Base-by-base conservation (phyloP, 2,888 invertebrate genomes). In the Piscicola geometra region DNA sequence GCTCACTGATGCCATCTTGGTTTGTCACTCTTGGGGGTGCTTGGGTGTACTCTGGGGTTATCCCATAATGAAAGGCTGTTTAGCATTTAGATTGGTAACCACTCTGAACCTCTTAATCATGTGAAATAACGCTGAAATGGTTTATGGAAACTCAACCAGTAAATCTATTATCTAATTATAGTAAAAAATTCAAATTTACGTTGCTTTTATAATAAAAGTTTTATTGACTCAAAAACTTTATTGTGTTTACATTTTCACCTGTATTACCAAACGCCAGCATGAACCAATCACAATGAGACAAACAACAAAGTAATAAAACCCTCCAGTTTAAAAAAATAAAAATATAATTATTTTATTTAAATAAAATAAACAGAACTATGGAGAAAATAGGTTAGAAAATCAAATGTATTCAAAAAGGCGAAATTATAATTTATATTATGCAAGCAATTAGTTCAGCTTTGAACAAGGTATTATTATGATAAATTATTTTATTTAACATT, bases 1-100 rank as follows among this genome's bases (percentile, higher is more conserved):
- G 35, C 56, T 56, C n/a, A 35, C 66, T 18, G 75, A 74, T 30
- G 71, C 67, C 28, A 56, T 56, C n/a, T 3, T 21, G n/a, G 21
- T 3, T 56, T 56, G 21, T 56, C 3, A 21, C 9, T 41, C 5
- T 5, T 41, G 41, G 15, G 15, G 41, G 41, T 41, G 41, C 5
- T 41, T n/a, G n/a, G n/a, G n/a, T n/a, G n/a, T n/a, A n/a, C n/a
- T n/a, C n/a, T n/a, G n/a, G n/a, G n/a, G n/a, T n/a, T n/a, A n/a
- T n/a, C n/a, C n/a, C n/a, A n/a, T n/a, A 47, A 47, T 47, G 50
- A 47, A 15, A 15, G 50, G 50, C 50, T 47, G 9, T 47, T 47
- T 9, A 47, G 21, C 21, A 47, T 47, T 47, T 15, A 47, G 50
- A 9, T 47, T 21, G 9, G 50, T 15, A 15, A 47, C 9, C 12